phyloP scores from a whole-genome alignment of 2,797 vertebrate genomes.

The Lacerta viridis region DNA sequence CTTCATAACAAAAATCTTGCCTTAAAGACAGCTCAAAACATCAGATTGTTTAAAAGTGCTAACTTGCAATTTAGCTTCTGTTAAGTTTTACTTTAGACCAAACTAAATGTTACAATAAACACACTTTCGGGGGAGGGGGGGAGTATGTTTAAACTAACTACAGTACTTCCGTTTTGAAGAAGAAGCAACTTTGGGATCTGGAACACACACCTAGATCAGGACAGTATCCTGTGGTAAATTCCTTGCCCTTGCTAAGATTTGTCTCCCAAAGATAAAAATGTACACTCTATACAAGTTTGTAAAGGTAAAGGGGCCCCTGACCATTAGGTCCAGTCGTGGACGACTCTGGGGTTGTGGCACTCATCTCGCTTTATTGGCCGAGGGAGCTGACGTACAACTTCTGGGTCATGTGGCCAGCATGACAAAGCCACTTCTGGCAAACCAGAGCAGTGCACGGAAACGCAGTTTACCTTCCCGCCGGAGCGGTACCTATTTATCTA shows the following conservation, averaged over 20 bases:
- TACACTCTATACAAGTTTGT: too few relatives aligned
- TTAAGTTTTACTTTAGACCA: neutral
- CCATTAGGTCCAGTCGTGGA: too few relatives aligned
- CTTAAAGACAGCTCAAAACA: conserved; percentile 53
- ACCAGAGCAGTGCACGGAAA: too few relatives aligned
- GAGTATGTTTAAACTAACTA: neutral
- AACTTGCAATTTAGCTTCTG: conserved; percentile 30
- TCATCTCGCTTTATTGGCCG: too few relatives aligned
- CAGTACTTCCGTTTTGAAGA: neutral
- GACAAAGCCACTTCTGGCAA: too few relatives aligned
- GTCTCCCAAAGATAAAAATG: neutral
- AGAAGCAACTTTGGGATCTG: neutral
- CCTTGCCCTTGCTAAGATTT: neutral
- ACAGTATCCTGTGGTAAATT: neutral
- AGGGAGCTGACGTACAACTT: too few relatives aligned
- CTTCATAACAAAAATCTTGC: conserved; percentile 46
- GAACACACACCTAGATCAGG: neutral
- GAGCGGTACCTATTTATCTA: too few relatives aligned
- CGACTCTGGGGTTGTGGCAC: too few relatives aligned
- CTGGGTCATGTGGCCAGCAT: too few relatives aligned
- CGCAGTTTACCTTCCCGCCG: too few relatives aligned
- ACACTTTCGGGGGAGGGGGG: neutral
- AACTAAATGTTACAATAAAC: neutral
- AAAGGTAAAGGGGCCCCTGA: too few relatives aligned
- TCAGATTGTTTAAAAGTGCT: conserved; percentile 11